Conservation (phyloP, 2,888 invertebrate genomes). For the Hyppa rectilinea region DNA sequence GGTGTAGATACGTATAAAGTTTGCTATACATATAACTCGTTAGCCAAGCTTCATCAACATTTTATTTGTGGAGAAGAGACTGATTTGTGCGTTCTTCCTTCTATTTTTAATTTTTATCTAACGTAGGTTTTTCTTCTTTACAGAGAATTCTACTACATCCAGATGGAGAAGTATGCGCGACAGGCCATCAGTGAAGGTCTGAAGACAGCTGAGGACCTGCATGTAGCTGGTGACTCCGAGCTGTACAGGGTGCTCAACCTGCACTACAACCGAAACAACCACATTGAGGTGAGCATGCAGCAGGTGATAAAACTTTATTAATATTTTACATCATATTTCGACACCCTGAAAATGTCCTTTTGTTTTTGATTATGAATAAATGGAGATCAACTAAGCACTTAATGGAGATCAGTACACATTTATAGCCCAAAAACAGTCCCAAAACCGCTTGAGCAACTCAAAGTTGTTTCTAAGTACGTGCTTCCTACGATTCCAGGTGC, state of each 20-base stretch:
- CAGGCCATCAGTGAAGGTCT: slow-evolving; percentile 99
- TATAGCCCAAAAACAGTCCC: not conserved
- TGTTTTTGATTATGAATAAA: not conserved
- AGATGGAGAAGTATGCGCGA: slow-evolving; percentile 99
- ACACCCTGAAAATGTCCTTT: slow-evolving; percentile 1
- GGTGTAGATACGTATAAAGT: slow-evolving; percentile 75
- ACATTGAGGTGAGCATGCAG: slow-evolving; percentile 95
- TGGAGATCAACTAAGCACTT: not conserved
- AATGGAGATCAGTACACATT: not conserved
- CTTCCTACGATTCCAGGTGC: slow-evolving; percentile 94
- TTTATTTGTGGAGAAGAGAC: slow-evolving; percentile 35
- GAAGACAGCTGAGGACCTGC: slow-evolving; percentile 97
- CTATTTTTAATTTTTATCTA: slow-evolving; percentile 33
- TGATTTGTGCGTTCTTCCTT: slow-evolving; percentile 13
- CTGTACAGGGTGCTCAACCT: slow-evolving; percentile 99
- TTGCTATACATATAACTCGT: slow-evolving; percentile 50
- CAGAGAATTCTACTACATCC: slow-evolving; percentile 99
- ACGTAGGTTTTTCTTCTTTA: slow-evolving; percentile 70
- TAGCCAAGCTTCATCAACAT: slow-evolving; percentile 55
- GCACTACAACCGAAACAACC: slow-evolving; percentile 99
- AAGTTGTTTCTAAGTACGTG: slow-evolving; percentile 37
- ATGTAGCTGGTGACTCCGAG: slow-evolving; percentile 98
- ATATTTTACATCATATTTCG: slow-evolving; percentile 21
- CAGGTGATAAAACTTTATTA: slow-evolving; percentile 43
- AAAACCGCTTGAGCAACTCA: not conserved